Percentiles rank a stretch among this genome's conserved stretches.
phyloP scores from a whole-genome alignment of 2,797 vertebrate genomes.

The Pteropus rufus region DNA sequence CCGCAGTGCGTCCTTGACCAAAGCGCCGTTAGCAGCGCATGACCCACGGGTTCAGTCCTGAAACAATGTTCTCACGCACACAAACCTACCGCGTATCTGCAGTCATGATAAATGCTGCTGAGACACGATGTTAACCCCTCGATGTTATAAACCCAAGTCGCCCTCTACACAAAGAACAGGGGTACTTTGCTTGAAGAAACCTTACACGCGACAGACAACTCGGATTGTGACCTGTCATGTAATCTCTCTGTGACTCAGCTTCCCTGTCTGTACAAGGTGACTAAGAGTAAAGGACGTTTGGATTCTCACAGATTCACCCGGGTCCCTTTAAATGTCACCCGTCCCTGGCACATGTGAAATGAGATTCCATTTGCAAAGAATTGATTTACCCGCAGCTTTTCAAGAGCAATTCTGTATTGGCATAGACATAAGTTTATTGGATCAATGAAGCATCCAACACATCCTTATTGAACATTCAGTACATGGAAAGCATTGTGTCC shows the following conservation, averaged over 20 bases:
- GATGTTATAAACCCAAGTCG: background rate
- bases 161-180: background rate
- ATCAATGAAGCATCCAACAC: conserved; percentile 57
- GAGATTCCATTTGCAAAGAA: conserved; percentile 63
- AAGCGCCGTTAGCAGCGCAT: accelerated
- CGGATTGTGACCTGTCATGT: background rate
- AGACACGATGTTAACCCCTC: background rate
- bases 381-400: conserved; percentile 47
- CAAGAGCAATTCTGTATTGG: conserved; percentile 34
- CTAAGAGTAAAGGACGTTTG: background rate
- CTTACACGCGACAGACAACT: background rate
- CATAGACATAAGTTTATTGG: conserved; percentile 60
- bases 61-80: background rate
- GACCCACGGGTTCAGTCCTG: no score
- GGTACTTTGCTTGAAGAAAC: background rate
- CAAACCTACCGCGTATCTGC: background rate
- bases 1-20: accelerated
- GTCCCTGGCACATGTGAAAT: conserved; percentile 13
- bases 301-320: background rate
- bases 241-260: background rate
- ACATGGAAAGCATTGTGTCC: background rate
- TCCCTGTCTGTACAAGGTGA: background rate
- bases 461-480: conserved; percentile 39
- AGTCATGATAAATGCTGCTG: background rate
- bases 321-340: background rate